These are phyloP conservation scores for Ennomos fuscantarius DNA, from an alignment of 2,888 invertebrate genomes.

Conservation along the genomic window DNA sequence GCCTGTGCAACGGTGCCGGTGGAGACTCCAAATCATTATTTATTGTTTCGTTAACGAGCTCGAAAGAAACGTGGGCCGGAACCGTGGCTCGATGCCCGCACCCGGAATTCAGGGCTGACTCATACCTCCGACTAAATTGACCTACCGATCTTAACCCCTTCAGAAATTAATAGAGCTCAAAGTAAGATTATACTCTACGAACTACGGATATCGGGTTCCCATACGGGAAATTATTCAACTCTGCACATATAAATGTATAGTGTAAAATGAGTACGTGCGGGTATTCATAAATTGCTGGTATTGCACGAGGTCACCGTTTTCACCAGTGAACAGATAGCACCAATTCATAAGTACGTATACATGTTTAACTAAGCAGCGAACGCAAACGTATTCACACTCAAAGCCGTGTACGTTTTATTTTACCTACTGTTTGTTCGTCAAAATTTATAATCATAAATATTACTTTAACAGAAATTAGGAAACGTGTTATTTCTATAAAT, in stretches of 20 bases:
- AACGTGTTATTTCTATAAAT: not conserved
- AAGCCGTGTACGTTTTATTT: constrained; percentile 8
- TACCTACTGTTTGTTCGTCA: too few species aligned
- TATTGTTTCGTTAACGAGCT: constrained; percentile 81
- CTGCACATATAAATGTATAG: constrained; percentile 4
- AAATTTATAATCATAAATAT: too few species aligned
- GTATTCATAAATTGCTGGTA: constrained; percentile 21
- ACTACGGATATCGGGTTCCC: constrained; percentile 16
- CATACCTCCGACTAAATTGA: constrained; percentile 54
- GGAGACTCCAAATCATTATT: constrained; percentile 77
- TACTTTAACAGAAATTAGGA: not conserved
- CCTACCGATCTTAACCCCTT: constrained; percentile 47
- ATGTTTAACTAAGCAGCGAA: constrained; percentile 23
- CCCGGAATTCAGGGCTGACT: constrained; percentile 52
- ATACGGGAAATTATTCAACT: constrained; percentile 25
- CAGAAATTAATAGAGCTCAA: constrained; percentile 26
- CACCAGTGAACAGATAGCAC: constrained; percentile 20
- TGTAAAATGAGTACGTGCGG: constrained; percentile 5
- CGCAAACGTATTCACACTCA: constrained; percentile 11
- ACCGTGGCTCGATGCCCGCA: constrained; percentile 55
- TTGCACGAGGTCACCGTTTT: constrained; percentile 18
- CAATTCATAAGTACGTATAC: constrained; percentile 26
- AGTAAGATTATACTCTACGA: constrained; percentile 8
- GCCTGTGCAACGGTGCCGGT: constrained; percentile 58
- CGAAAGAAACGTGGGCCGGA: constrained; percentile 64